Evolutionary conservation across 2,888 invertebrate species (phyloP), one percentile per base, ranked within the genome.

Genomic region (Argyra leucocephala): DNA sequence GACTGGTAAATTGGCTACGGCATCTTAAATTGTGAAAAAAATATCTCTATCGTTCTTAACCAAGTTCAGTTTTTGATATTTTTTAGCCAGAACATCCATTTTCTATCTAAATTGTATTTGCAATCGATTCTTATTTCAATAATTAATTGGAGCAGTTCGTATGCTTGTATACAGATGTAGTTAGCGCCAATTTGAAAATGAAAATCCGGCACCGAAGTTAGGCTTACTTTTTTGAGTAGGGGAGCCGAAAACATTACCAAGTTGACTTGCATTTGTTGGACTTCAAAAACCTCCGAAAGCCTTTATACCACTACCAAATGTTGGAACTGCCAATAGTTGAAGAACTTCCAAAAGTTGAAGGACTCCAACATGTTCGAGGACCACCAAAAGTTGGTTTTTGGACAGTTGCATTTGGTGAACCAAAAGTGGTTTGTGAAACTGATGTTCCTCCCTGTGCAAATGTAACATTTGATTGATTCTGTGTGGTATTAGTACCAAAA

Each of bases 221-320:
- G 78, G 73, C 63, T 79, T 78, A 63, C 75, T 76, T 24, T 75
- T 75, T 10, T 73, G 71, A 21, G 71, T 68, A 18, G 76, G 73
- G 2, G 78, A 73, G 3, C 79, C 79, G 26, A 80, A 69, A 0
- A 75, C 72, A 62, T 79, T 79, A 63, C 79, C 79, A 5, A 79
- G 73, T 65, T 75, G 77, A 63, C 75, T 76, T 23, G 75, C 74
- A 7, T 73, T 71, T 22, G 71, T 68, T 12, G 73, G 68, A 18
- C 70, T 70, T 23, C 74, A 74, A 36, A 76, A 76, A 0, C 73
- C 70, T 6, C 76, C 74, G 63, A 78, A 77, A 7, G 72, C 73
- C n/a, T 76, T 77, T 58, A 63, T 64, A 15, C 76, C 75, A 24
- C 72, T 74, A n/a, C 76, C 77, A 66, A 79, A 79, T 9, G 75